Percentiles rank a stretch among this genome's conserved stretches.
Conservation (phyloP, 2,888 invertebrate species). For the Epirrita christyi region DNA sequence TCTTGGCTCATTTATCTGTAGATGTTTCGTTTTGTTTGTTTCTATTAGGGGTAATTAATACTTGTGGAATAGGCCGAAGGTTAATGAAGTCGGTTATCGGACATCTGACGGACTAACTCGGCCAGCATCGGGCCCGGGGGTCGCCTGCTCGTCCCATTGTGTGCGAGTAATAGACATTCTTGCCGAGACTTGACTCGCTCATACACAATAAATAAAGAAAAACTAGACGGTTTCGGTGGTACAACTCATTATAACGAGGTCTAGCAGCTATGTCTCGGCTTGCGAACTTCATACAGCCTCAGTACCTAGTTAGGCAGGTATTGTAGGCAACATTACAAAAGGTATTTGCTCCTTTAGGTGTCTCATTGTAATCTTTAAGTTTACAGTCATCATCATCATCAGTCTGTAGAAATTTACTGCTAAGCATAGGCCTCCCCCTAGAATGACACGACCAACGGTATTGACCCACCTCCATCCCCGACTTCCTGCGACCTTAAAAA, state of each 20-base stretch:
- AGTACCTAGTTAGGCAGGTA: too few relatives aligned
- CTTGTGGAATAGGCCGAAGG: conserved; percentile 66
- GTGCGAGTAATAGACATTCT: conserved; percentile 43
- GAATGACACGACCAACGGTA: too few relatives aligned
- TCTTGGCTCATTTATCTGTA: conserved; percentile 75
- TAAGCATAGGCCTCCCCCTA: too few relatives aligned
- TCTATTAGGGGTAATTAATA: conserved; percentile 80
- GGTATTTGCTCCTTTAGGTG: too few relatives aligned
- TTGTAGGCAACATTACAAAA: too few relatives aligned
- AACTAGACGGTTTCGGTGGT: conserved; percentile 18
- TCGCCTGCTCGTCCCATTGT: conserved; percentile 33
- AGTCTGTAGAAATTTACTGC: too few relatives aligned
- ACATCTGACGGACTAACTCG: conserved; percentile 56
- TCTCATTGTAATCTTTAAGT: too few relatives aligned
- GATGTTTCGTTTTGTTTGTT: conserved; percentile 78
- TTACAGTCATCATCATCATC: too few relatives aligned
- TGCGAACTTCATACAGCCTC: conserved; percentile 11
- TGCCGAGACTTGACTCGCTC: conserved; percentile 30
- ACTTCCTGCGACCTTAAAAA: too few relatives aligned
- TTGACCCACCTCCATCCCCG: too few relatives aligned
- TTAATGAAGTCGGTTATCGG: conserved; percentile 76
- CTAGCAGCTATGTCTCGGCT: conserved; percentile 36
- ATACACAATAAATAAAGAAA: conserved; percentile 29
- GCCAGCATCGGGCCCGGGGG: conserved; percentile 1
- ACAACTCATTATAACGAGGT: conserved; percentile 34